Evolutionary conservation across 2,888 invertebrate genomes (phyloP).

Genomic region (Stenotaenia linearis): DNA sequence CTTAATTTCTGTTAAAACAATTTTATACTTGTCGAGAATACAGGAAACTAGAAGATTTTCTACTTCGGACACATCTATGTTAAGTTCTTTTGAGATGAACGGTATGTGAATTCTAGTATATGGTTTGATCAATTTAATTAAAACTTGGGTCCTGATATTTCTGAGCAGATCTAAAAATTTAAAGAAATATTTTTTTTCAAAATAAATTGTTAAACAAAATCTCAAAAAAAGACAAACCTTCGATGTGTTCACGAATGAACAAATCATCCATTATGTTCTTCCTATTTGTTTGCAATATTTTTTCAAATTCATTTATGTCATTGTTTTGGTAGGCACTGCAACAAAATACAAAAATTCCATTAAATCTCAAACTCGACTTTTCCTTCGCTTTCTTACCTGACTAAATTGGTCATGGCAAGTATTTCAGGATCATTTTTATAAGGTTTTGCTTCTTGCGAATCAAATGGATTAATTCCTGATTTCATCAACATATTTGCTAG

Average conservation of each 20-base stretch:
- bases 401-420: slow-evolving; percentile 97
- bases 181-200: not conserved
- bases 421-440: slow-evolving; percentile 99
- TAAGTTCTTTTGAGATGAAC: slow-evolving; percentile 90
- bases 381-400: slow-evolving; percentile 49
- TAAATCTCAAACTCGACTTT: not conserved
- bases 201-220: not conserved
- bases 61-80: slow-evolving; percentile 89
- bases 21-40: slow-evolving; percentile 86
- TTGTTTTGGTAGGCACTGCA: slow-evolving; percentile 91
- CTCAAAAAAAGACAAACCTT: slow-evolving; percentile 52
- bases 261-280: slow-evolving; percentile 99
- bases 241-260: slow-evolving; percentile 97
- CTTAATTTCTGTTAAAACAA: not conserved
- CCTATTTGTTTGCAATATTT: slow-evolving; percentile 86
- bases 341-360: not conserved
- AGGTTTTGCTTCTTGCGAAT: slow-evolving; percentile 98
- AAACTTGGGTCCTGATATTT: slow-evolving; percentile 94
- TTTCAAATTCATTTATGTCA: slow-evolving; percentile 96
- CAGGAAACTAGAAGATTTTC: slow-evolving; percentile 94
- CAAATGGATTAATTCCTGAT: slow-evolving; percentile 98
- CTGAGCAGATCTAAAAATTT: slow-evolving; percentile 67
- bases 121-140: slow-evolving; percentile 93
- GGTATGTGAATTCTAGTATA: slow-evolving; percentile 97
- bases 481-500: slow-evolving; percentile 99